Evolutionary conservation across 2,113 vertebrate species (phyloP), one percentile per base, ranked within the genome.

Genomic region (Scomber japonicus): DNA sequence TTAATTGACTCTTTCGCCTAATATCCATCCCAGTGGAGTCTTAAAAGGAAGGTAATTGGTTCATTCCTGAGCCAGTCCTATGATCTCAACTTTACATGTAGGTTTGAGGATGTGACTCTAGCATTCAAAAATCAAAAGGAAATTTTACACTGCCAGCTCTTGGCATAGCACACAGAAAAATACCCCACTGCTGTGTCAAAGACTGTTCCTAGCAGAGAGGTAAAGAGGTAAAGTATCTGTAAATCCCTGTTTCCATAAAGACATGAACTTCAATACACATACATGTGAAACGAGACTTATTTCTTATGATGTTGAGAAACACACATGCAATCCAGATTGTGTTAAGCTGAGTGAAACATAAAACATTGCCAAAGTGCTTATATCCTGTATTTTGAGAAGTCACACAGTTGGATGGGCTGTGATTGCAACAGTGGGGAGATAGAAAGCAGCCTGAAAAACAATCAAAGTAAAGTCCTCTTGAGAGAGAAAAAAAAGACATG

Each of bases 381-480:
- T 62, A 55, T 69, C 63, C 48, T 65, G 68, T 49, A 82, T 81
- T 86, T 71, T 65, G 80, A 68, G 51, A 82, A 83, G 65, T 65
- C 68, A 54, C 76, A 76, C 53, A 81, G 50, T 75, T 70, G 78
- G 81, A 85, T 53, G 21, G 80, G 63, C 66, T 67, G 19, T 45
- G 75, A 67, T 35, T 70, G 35, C n/a, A 40, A 30, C 75, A 64
- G 12, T 62, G 71, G 45, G 50, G 60, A 84, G 75, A 80, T 68
- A 64, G 60, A 67, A 67, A 19, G 40, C 79, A 45, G 73, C 72
- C 59, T 30, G 64, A 72, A 87, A 89, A 80, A 88, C 59, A 80
- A 89, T 89, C 78, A 93, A 90, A 91, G 89, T 72, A 27, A 69
- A 82, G 75, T 71, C 60, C 55, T 87, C 77, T 86, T 65, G 45